Conservation (phyloP, 2,113 vertebrate species). For the Vireo altiloquus region DNA sequence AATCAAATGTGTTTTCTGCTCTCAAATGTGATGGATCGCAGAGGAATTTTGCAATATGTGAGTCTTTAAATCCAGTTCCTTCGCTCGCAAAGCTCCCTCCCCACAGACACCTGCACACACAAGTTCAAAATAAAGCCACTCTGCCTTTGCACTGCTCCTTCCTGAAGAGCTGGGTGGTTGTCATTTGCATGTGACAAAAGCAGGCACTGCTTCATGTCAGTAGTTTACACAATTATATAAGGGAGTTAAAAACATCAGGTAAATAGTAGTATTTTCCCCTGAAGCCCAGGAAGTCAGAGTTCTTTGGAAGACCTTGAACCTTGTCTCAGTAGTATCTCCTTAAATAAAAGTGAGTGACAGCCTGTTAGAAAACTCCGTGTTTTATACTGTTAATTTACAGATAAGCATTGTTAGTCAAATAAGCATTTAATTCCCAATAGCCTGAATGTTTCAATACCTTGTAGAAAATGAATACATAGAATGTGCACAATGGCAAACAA, state of each 20-base stretch:
- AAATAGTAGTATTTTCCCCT: background rate
- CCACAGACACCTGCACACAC: background rate
- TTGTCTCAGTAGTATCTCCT: constrained; percentile 23
- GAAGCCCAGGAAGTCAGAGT: background rate
- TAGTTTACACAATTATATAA: constrained; percentile 31
- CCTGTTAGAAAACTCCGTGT: constrained; percentile 24
- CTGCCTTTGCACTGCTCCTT: background rate
- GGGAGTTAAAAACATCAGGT: constrained; percentile 29
- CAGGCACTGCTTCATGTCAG: constrained; percentile 5
- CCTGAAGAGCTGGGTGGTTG: constrained; percentile 14
- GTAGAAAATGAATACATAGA: constrained; percentile 32
- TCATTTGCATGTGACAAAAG: constrained; percentile 30
- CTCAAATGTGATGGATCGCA: constrained; percentile 27
- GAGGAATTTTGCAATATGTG: constrained; percentile 28
- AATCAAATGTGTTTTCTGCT: constrained; percentile 59
- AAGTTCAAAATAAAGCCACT: background rate
- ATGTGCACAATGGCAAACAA: constrained; percentile 46
- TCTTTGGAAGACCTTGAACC: constrained; percentile 51
- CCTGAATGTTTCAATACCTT: constrained; percentile 25
- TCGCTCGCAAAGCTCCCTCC: background rate
- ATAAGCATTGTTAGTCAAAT: constrained; percentile 53
- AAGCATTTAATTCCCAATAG: constrained; percentile 51
- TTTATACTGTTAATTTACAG: constrained; percentile 39
- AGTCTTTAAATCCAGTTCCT: background rate
- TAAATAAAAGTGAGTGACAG: constrained; percentile 50